phyloP scores from a whole-genome alignment of 1,140 invertebrate species.

The Leguminivora glycinivorella region DNA sequence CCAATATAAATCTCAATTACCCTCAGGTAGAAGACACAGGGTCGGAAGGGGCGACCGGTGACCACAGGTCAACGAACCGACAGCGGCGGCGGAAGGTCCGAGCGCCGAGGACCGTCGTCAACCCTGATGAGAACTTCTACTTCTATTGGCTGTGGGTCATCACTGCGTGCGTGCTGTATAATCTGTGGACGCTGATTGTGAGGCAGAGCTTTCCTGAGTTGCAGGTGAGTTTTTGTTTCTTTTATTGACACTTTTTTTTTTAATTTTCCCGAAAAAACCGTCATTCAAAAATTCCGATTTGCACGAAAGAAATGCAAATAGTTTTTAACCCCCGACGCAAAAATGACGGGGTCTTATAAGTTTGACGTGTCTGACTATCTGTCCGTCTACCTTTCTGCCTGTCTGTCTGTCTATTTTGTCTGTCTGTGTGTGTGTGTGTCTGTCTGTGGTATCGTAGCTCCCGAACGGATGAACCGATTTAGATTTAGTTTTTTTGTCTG shows the following conservation, averaged over 20 bases:
- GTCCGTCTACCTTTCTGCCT: no score
- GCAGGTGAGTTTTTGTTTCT: slow-evolving; percentile 81
- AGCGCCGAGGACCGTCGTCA: slow-evolving; percentile 91
- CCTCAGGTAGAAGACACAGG: slow-evolving; percentile 82
- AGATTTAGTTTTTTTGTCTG: no score
- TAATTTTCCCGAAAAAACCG: no score
- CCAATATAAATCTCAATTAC: slow-evolving; percentile 13
- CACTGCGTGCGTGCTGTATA: slow-evolving; percentile 94
- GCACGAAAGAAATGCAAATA: no score
- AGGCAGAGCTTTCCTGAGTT: slow-evolving; percentile 96
- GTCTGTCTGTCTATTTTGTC: no score
- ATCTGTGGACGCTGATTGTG: slow-evolving; percentile 97
- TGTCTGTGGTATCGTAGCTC: no score
- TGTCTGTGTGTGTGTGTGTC: no score
- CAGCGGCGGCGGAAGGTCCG: slow-evolving; percentile 83
- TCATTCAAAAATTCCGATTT: no score
- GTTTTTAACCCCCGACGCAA: no score
- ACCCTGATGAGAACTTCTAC: slow-evolving; percentile 97
- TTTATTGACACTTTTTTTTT: slow-evolving; percentile 30
- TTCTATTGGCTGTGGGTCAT: slow-evolving; percentile 96
- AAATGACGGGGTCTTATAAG: no score
- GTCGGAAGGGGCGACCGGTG: slow-evolving; percentile 82
- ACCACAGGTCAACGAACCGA: slow-evolving; percentile 78
- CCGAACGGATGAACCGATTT: no score
- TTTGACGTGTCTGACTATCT: no score